A percentile compares a stretch with the other conserved stretches of the same genome.
Evolutionary conservation across 2,797 vertebrate species (phyloP).

Genomic region (Lacerta viridis): DNA sequence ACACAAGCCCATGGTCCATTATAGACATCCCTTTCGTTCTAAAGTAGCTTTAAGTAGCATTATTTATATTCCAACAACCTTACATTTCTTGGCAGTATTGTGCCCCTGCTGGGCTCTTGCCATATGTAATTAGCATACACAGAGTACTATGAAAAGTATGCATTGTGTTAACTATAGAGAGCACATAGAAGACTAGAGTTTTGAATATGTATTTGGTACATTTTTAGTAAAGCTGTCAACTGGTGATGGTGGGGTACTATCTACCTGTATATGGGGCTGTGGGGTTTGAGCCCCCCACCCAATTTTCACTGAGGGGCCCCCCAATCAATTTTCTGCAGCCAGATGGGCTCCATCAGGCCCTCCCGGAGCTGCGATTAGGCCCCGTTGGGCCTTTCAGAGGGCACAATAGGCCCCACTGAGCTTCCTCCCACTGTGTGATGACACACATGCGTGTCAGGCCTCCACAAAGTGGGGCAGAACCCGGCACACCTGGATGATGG

Average conservation of each 20-base stretch:
- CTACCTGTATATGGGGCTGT: too few relatives aligned
- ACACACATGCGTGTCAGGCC: fast-evolving
- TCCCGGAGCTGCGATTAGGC: too few relatives aligned
- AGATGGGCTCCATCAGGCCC: too few relatives aligned
- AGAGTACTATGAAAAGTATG: background rate
- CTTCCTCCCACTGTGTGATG: too few relatives aligned
- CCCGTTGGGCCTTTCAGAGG: too few relatives aligned
- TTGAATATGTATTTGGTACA: background rate
- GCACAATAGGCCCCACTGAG: too few relatives aligned
- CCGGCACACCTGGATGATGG: background rate
- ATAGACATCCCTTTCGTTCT: background rate
- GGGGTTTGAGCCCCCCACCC: too few relatives aligned
- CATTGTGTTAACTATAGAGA: too few relatives aligned
- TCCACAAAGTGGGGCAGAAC: too few relatives aligned
- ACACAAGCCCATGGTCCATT: background rate
- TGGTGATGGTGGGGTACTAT: background rate
- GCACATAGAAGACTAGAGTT: background rate
- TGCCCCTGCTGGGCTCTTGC: background rate
- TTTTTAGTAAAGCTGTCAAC: background rate
- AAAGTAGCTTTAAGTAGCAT: background rate
- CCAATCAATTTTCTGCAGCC: too few relatives aligned
- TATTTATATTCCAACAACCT: background rate
- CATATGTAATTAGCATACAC: background rate
- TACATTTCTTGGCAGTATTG: background rate
- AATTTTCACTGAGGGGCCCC: too few relatives aligned